Percentiles rank a stretch among this genome's conserved stretches.
phyloP scores from a whole-genome alignment of 1,140 invertebrate species.

The Drosophila malerkotliana region DNA sequence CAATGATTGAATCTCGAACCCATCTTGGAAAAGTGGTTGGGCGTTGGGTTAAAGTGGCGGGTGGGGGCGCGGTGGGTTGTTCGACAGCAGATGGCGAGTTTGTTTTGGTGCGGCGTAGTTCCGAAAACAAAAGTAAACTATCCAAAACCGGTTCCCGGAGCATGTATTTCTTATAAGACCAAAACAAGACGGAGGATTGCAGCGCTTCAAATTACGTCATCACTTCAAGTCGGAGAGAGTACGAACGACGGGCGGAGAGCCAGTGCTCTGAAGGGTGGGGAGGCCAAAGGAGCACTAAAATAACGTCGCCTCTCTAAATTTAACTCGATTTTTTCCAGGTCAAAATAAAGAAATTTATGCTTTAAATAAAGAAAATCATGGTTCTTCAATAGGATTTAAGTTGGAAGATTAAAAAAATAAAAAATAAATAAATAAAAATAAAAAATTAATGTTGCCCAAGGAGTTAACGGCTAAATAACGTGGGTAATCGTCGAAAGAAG shows the following conservation, averaged over 20 bases:
- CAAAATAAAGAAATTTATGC: background rate
- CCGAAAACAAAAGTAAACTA: constrained; percentile 46
- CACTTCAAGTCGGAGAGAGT: constrained; percentile 21
- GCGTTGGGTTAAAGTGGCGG: background rate
- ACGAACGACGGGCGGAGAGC: background rate
- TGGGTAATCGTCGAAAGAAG: constrained; percentile 68
- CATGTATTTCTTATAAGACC: constrained; percentile 71
- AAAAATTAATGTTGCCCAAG: constrained; percentile 70
- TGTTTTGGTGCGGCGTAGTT: constrained; percentile 74
- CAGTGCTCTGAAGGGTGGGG: constrained; percentile 4
- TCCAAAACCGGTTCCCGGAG: constrained; percentile 58
- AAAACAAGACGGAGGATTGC: constrained; percentile 67
- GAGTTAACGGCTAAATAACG: constrained; percentile 76
- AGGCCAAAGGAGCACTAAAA: background rate
- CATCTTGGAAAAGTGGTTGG: constrained; percentile 13
- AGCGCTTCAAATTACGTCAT: constrained; percentile 66
- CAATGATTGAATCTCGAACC: constrained; percentile 6
- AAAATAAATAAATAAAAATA: constrained; percentile 14
- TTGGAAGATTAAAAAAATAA: constrained; percentile 3
- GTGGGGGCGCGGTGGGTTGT: constrained; percentile 14
- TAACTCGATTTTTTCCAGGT: constrained; percentile 12
- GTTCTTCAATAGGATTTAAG: too few species aligned
- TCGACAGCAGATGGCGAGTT: constrained; percentile 42
- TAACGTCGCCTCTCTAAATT: constrained; percentile 4
- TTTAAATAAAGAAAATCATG: background rate